Evolutionary conservation across 2,797 vertebrate genomes (phyloP).

Genomic region (Anableps anableps): DNA sequence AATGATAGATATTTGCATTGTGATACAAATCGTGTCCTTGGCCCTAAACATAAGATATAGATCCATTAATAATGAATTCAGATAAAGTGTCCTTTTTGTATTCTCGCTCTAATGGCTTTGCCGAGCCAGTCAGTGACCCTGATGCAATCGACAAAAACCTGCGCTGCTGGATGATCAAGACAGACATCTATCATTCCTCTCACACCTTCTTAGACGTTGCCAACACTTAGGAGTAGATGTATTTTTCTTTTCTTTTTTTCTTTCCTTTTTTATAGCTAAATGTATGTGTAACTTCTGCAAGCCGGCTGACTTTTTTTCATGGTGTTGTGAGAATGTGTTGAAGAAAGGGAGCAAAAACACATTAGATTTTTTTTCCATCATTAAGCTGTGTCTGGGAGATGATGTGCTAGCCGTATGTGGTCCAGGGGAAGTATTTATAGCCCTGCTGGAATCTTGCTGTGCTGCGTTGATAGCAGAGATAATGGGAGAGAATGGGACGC

Average conservation of each 20-base stretch:
- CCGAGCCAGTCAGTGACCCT: constrained; percentile 81
- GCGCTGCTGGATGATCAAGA: constrained; percentile 71
- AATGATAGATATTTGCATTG: constrained; percentile 90
- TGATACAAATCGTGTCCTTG: constrained; percentile 88
- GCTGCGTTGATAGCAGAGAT: constrained; percentile 94
- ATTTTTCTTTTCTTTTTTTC: constrained; percentile 31
- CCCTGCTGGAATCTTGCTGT: constrained; percentile 94
- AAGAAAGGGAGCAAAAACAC: constrained; percentile 80
- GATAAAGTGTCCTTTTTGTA: constrained; percentile 84
- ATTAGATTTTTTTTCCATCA: constrained; percentile 88
- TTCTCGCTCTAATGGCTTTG: constrained; percentile 82
- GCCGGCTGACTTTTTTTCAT: constrained; percentile 69
- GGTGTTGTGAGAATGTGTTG: constrained; percentile 69
- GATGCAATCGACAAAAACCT: constrained; percentile 80
- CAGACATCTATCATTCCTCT: constrained; percentile 80
- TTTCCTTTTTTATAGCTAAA: constrained; percentile 43
- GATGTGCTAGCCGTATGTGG: constrained; percentile 94
- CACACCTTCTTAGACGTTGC: constrained; percentile 74
- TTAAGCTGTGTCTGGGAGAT: constrained; percentile 93
- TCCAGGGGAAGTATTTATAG: constrained; percentile 94
- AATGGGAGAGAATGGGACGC: constrained; percentile 95
- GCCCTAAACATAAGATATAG: constrained; percentile 87
- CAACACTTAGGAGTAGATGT: constrained; percentile 68
- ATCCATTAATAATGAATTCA: constrained; percentile 88
- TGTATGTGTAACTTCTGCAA: constrained; percentile 75